These are phyloP conservation scores for Agelas oroides DNA, from an alignment of 37 sponge, comb jelly and placozoan genomes.

Conservation along the genomic window DNA sequence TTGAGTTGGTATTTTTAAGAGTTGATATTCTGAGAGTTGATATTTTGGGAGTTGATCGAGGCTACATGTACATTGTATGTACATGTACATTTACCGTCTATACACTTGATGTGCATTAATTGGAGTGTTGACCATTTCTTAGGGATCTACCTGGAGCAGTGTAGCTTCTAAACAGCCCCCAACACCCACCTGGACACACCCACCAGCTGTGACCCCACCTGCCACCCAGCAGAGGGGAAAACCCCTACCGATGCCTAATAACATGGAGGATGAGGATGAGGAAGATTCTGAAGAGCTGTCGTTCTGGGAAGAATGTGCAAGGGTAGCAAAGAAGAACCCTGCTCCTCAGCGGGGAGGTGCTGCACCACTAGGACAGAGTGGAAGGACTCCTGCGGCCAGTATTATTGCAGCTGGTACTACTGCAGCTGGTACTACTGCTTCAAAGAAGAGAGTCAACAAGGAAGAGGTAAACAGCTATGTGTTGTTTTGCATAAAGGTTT, in stretches of 20 bases:
- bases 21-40: no score
- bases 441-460: slow-evolving; percentile 29
- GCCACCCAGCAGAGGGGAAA: slow-evolving; percentile 5
- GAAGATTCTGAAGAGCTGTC: slow-evolving; percentile 28
- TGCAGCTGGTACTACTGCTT: neutral
- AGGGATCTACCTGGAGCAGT: slow-evolving; percentile 33
- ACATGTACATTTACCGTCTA: no score
- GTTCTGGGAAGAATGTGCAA: slow-evolving; percentile 69
- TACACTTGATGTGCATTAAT: neutral
- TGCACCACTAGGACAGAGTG: neutral
- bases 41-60: no score
- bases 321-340: slow-evolving; percentile 51
- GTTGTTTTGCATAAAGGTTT: no score
- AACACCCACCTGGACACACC: slow-evolving; percentile 27
- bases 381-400: no score
- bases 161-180: slow-evolving; percentile 22
- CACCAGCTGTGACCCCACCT: neutral
- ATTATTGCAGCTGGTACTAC: neutral
- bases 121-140: neutral
- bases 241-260: neutral
- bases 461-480: slow-evolving; percentile 57
- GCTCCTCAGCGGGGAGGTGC: neutral
- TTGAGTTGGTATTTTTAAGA: no score
- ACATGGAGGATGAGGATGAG: slow-evolving; percentile 25
- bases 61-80: no score